phyloP scores from a whole-genome alignment of 1,140 invertebrate species.

The Bombus sibiricus region DNA sequence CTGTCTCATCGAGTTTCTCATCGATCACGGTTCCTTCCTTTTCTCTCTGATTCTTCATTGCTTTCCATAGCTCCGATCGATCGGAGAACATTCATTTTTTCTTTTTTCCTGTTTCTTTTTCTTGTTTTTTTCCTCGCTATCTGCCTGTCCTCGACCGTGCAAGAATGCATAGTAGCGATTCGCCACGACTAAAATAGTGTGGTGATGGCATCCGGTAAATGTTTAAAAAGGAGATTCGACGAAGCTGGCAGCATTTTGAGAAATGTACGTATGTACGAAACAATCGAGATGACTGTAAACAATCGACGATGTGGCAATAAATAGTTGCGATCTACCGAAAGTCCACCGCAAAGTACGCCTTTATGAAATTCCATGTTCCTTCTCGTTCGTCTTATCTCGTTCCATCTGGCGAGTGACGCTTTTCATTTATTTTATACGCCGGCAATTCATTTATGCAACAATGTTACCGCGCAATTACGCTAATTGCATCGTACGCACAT shows the following conservation, averaged over 20 bases:
- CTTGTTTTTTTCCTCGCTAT: constrained; percentile 15
- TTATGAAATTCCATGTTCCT: not conserved
- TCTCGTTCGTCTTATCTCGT: not conserved
- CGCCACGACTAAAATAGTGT: constrained; percentile 63
- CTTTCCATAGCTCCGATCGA: not conserved
- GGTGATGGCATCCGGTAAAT: constrained; percentile 65
- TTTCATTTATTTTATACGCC: not conserved
- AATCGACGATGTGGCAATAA: not conserved
- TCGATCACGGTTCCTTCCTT: not conserved
- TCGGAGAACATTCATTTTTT: not conserved
- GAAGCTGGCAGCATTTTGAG: not conserved
- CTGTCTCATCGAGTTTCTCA: not conserved
- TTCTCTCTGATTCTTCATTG: not conserved
- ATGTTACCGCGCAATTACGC: not conserved
- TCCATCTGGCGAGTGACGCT: not conserved
- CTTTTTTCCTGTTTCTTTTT: not conserved
- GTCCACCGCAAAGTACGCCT: not conserved
- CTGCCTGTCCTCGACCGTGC: constrained; percentile 23
- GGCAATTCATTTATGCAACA: not conserved
- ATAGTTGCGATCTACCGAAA: not conserved
- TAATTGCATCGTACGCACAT: not conserved
- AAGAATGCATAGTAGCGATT: constrained; percentile 48
- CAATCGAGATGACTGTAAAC: not conserved
- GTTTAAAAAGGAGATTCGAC: constrained; percentile 49
- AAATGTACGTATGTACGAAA: not conserved